Evolutionary conservation across 2,113 vertebrate species (phyloP), one percentile per base, ranked within the genome.

Genomic region (Pteronura brasiliensis): DNA sequence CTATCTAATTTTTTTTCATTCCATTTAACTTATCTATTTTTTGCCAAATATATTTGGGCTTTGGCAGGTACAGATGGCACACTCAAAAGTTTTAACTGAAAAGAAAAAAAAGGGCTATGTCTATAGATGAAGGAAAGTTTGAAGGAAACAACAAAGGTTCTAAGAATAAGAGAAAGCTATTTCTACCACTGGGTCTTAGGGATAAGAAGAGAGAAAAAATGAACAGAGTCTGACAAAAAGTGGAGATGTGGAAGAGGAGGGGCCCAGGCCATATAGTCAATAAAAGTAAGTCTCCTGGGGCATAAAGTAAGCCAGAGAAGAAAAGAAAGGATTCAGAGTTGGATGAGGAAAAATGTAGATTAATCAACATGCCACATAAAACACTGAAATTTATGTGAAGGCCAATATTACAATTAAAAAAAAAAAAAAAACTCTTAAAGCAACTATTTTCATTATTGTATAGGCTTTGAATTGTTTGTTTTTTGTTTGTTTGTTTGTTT

Each of bases 51-150:
- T 67, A 90, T 80, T 18, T 84, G 31, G 23, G n/a, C 59, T 7
- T 8, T 65, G 8, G 8, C 2, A 67, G 34, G 47, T 79, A 82
- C 0, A 72, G 18, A 57, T 59, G 15, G 69, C 23, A 79, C 6
- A 47, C 17, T 15, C 57, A 93, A 94, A 96, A 21, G 17, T 65
- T 65, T 96, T 49, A 83, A 67, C 20, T 67, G 25, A 96, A 96
- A 95, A 52, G 3, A 72, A 96, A 88, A 55, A 76, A 71, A 95
- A 84, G 11, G 17, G 27, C 29, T 59, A 69, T 42, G 20, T 63
- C 63, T 52, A 71, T 36, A 85, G 44, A 88, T 69, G 10, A 21
- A 76, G 27, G 21, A 4, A 81, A 44, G 42, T 1, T 81, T 85
- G 95, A 91, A 63, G 49, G 18, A 88, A 79, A 4, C 36, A 79